phyloP scores from a whole-genome alignment of 2,888 invertebrate species.

The Nematopogon swammerdamellus region DNA sequence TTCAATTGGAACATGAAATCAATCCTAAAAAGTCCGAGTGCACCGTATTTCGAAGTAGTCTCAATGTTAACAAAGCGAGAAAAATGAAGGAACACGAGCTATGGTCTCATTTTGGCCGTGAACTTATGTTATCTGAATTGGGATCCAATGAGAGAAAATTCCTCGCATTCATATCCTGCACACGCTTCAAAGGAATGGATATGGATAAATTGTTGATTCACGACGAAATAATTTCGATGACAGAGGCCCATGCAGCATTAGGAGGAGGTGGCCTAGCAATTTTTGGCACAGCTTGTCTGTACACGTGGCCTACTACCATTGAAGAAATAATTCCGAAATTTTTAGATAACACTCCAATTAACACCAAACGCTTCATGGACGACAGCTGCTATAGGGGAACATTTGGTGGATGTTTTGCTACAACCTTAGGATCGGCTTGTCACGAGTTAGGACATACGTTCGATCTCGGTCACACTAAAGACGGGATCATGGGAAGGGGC shows the following conservation, averaged over 20 bases:
- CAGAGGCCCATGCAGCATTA: constrained; percentile 83
- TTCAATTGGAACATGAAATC: constrained; percentile 68
- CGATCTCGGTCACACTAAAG: constrained; percentile 86
- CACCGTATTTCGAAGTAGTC: constrained; percentile 67
- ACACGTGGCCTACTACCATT: constrained; percentile 81
- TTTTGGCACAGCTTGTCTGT: constrained; percentile 86
- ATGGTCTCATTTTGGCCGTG: constrained; percentile 83
- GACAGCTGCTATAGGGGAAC: constrained; percentile 90
- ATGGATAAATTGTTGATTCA: constrained; percentile 62
- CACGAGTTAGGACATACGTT: constrained; percentile 95
- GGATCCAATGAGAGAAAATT: constrained; percentile 74
- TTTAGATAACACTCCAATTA: constrained; percentile 58
- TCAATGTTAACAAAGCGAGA: constrained; percentile 68
- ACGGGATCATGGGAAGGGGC: constrained; percentile 91
- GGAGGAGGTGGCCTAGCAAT: constrained; percentile 91
- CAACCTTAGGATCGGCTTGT: constrained; percentile 85
- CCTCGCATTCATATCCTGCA: constrained; percentile 86
- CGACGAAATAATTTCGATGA: constrained; percentile 64
- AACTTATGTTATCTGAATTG: constrained; percentile 70
- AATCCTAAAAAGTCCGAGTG: constrained; percentile 60
- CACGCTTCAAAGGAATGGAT: constrained; percentile 67
- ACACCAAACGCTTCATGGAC: constrained; percentile 75
- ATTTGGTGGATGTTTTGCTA: constrained; percentile 83
- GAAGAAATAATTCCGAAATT: constrained; percentile 61
- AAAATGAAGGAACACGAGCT: constrained; percentile 73